A percentile compares a stretch with the other conserved stretches of the same genome.
These are phyloP conservation scores for Parascotia fuliginaria DNA, from an alignment of 2,888 invertebrate genomes.

Conservation along the genomic window DNA sequence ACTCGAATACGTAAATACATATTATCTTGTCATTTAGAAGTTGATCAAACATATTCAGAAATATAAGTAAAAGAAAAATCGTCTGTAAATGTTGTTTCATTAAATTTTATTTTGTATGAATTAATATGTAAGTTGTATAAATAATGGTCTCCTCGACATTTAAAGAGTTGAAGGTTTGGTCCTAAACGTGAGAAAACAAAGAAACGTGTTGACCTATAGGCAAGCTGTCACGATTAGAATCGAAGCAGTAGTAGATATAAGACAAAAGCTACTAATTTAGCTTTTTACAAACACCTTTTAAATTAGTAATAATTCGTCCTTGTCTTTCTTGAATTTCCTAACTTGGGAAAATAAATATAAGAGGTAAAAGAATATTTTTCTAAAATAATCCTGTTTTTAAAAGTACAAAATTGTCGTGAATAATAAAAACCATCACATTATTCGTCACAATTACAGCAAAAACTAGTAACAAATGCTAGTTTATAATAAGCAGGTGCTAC, in stretches of 20 bases:
- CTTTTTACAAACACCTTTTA: constrained; percentile 6
- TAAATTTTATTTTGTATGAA: not conserved
- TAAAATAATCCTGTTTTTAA: no score
- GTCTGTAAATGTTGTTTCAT: no score
- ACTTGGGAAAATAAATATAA: no score
- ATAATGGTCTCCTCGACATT: constrained; percentile 25
- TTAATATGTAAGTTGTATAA: constrained; percentile 6
- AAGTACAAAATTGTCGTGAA: no score
- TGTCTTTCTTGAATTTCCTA: no score
- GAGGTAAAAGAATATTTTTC: no score
- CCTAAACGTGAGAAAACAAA: constrained; percentile 37
- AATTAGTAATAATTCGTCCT: no score
- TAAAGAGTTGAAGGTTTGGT: constrained; percentile 34
- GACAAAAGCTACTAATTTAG: constrained; percentile 19
- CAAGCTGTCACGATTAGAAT: constrained; percentile 61
- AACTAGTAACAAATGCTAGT: constrained; percentile 31
- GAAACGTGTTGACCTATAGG: constrained; percentile 50
- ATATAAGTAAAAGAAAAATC: no score
- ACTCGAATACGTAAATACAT: not conserved
- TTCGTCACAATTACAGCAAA: constrained; percentile 28
- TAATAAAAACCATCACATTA: no score
- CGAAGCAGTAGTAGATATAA: constrained; percentile 50
- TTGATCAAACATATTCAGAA: not conserved
- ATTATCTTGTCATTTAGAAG: not conserved
- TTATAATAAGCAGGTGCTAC: constrained; percentile 58